Evolutionary conservation across 2,113 vertebrate genomes (phyloP), one percentile per base, ranked within the genome.

Genomic region (Falcunculus frontatus): DNA sequence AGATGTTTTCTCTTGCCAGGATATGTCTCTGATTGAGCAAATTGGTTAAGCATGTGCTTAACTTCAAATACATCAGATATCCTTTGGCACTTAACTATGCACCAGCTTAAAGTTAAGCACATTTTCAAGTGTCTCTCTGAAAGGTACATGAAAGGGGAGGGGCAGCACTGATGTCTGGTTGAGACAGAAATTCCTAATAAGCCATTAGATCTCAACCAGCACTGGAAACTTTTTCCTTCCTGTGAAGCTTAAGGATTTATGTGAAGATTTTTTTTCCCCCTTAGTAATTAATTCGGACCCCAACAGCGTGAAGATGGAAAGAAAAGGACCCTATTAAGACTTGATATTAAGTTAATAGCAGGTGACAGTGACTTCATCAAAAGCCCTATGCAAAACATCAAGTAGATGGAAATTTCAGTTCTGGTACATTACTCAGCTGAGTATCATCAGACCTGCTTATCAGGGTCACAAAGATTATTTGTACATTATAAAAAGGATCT

Each of bases 301-400:
- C 98, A 98, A 95, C 97, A 94, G 98, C 3, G 95, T 98, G 96
- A 97, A 98, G 97, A 98, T 97, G 84, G 98, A 97, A 97, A 97
- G 97, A 96, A 98, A 97, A 96, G 97, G 98, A 98, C 97, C 97
- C 97, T 98, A 98, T 98, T 98, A 98, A 98, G 97, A 96, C 96
- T 97, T 97, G 97, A 98, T 98, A 98, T 98, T 98, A 98, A 98
- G 97, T 98, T 98, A 98, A 98, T 98, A 98, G 98, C 97, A 98
- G 97, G 97, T 98, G 98, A 98, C 97, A 98, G 97, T 97, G 96
- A 97, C 97, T 98, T 98, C 98, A 98, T 98, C 97, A 98, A 98
- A 98, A 98, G 85, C 95, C 93, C 94, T 88, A 94, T 97, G 96
- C 96, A 98, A 98, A 97, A 97, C 97, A 98, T 98, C 97, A 98